Evolutionary conservation across 2,113 vertebrate genomes (phyloP).

Genomic region (Malurus cyaneus): DNA sequence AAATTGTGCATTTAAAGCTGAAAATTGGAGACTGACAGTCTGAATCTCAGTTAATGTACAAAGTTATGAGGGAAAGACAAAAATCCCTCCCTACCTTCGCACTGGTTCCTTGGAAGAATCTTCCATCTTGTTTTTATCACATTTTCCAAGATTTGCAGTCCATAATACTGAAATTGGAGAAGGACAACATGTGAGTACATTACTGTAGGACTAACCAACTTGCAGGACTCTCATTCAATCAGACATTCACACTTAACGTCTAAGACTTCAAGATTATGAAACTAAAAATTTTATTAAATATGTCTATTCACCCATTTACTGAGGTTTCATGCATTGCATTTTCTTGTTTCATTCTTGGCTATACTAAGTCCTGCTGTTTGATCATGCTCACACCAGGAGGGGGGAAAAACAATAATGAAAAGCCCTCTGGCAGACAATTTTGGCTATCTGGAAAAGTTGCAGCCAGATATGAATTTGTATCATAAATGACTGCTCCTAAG

Average conservation of each 20-base stretch:
- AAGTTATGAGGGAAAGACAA: neutral
- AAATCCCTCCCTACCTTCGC: constrained; percentile 85
- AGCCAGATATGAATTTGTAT: constrained; percentile 73
- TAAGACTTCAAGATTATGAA: constrained; percentile 72
- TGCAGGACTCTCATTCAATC: constrained; percentile 77
- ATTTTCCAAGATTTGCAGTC: constrained; percentile 95
- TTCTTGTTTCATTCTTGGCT: constrained; percentile 67
- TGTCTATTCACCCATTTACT: constrained; percentile 78
- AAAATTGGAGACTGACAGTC: neutral
- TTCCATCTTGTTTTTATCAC: constrained; percentile 99
- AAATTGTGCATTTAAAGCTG: neutral
- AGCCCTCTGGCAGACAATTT: constrained; percentile 70
- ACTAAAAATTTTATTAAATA: constrained; percentile 73
- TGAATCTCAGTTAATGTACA: neutral
- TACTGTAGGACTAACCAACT: constrained; percentile 31
- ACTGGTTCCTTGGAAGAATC: constrained; percentile 96
- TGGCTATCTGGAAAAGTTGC: constrained; percentile 68
- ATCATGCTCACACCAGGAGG: constrained; percentile 90
- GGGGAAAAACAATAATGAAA: constrained; percentile 53
- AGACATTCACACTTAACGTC: constrained; percentile 76
- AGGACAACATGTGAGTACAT: constrained; percentile 73
- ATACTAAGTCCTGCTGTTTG: constrained; percentile 89
- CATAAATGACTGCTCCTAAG: constrained; percentile 69
- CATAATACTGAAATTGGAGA: constrained; percentile 95
- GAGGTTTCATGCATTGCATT: constrained; percentile 80